These are phyloP conservation scores for Nycticorax nycticorax DNA, from an alignment of 2,113 vertebrate species.

Conservation along the genomic window DNA sequence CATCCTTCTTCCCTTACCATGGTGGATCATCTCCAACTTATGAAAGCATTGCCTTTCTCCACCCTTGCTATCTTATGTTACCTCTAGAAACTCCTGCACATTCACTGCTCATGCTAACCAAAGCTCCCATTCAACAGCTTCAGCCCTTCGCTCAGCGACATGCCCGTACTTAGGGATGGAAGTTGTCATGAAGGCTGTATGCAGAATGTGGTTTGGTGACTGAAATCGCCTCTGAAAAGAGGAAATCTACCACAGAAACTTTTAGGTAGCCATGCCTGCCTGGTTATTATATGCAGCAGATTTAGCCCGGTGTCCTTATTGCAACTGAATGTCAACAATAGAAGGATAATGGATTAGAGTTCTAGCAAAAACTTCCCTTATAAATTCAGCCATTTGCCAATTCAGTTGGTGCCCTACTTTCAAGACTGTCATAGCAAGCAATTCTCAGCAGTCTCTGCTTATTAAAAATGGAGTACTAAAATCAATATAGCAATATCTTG, in stretches of 20 bases:
- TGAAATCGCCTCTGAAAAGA: neutral
- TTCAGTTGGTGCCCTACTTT: conserved; percentile 30
- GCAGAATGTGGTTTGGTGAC: neutral
- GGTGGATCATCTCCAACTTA: accelerated
- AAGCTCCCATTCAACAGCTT: neutral
- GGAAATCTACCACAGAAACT: neutral
- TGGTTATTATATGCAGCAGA: neutral
- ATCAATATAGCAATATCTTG: conserved; percentile 77
- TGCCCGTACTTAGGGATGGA: neutral
- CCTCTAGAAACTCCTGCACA: neutral
- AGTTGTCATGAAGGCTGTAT: neutral
- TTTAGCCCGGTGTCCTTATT: neutral
- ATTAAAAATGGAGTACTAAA: conserved; percentile 62
- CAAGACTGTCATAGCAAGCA: conserved; percentile 46
- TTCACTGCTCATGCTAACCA: neutral
- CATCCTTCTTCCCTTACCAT: neutral
- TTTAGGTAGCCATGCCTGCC: neutral
- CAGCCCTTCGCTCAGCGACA: neutral
- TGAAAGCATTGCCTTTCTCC: neutral
- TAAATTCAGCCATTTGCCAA: conserved; percentile 30
- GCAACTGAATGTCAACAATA: neutral
- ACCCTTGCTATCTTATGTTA: accelerated
- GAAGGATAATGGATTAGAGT: conserved; percentile 6
- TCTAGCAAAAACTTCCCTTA: conserved; percentile 28
- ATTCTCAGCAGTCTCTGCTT: conserved; percentile 33